Evolutionary conservation across 1,140 invertebrate genomes (phyloP).

Genomic region (Paraescarpia echinospica): DNA sequence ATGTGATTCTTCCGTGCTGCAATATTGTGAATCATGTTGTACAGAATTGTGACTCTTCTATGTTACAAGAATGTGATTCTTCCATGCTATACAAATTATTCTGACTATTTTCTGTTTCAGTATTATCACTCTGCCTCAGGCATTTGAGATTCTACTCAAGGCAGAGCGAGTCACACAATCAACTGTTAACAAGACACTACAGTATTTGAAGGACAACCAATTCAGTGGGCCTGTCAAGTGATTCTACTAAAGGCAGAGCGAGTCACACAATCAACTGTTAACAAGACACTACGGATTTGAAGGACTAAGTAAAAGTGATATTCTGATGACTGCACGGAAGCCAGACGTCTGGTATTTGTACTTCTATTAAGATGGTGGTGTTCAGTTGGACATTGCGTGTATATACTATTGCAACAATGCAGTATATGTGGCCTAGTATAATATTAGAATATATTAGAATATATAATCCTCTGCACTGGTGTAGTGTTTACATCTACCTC

Average conservation of each 20-base stretch:
- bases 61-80: background rate
- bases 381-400: too few species aligned
- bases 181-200: background rate
- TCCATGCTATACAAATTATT: background rate
- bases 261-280: background rate
- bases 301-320: background rate
- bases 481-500: too few species aligned
- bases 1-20: background rate
- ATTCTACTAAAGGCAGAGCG: background rate
- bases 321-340: background rate
- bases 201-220: constrained; percentile 13
- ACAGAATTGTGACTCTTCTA: background rate
- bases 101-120: background rate
- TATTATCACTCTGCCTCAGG: constrained; percentile 13
- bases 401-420: too few species aligned
- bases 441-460: too few species aligned
- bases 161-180: background rate
- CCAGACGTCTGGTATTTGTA: too few species aligned
- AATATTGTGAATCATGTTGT: background rate
- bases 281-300: background rate
- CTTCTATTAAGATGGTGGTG: too few species aligned
- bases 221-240: background rate
- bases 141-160: constrained; percentile 7
- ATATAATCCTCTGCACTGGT: too few species aligned
- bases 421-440: too few species aligned